Evolutionary conservation across 2,888 invertebrate species (phyloP).

Genomic region (Agriopis aurantiaria): DNA sequence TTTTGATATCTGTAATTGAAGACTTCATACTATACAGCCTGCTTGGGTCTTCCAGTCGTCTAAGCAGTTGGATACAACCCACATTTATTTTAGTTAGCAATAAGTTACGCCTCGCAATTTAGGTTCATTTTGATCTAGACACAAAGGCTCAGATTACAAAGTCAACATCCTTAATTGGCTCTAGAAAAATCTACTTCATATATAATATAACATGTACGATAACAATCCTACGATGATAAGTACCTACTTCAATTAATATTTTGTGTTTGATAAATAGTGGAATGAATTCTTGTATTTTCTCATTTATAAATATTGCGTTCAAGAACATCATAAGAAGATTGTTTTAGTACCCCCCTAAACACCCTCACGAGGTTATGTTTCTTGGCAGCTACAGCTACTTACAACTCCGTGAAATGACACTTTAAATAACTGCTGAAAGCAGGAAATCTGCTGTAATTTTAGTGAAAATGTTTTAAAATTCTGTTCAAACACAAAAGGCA

Average conservation of each 20-base stretch:
- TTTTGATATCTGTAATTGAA: too few species aligned
- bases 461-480: conserved; percentile 28
- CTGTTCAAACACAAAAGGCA: conserved; percentile 16
- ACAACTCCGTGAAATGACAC: conserved; percentile 32
- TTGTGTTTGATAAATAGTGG: not conserved
- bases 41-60: too few species aligned
- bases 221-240: not conserved
- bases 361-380: conserved; percentile 26
- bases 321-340: conserved; percentile 8
- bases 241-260: not conserved
- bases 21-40: too few species aligned
- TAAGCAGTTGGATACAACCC: too few species aligned
- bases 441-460: conserved; percentile 29
- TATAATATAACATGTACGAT: not conserved
- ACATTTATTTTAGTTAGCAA: conserved; percentile 29
- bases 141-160: conserved; percentile 6
- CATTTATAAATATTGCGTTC: not conserved
- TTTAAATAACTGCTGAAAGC: conserved; percentile 35
- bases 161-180: not conserved
- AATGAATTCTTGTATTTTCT: not conserved
- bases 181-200: not conserved
- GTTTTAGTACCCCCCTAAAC: conserved; percentile 26
- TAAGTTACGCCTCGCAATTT: conserved; percentile 5
- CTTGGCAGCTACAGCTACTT: conserved; percentile 33
- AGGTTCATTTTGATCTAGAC: conserved; percentile 1